Evolutionary conservation across 2,113 vertebrate species (phyloP).

Genomic region (Lamprologus sp.): DNA sequence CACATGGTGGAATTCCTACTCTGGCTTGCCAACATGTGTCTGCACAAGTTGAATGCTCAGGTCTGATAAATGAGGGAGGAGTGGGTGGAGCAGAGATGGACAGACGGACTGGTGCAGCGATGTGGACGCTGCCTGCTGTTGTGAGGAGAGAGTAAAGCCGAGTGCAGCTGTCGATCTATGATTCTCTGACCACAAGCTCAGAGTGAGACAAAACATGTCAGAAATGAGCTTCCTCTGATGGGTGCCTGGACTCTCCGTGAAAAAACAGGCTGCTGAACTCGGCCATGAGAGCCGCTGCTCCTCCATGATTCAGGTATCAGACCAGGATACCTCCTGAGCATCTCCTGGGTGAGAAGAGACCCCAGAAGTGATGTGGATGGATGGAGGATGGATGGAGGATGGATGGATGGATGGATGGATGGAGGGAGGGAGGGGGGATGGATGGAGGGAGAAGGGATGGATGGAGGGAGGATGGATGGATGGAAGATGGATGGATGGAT

Average conservation of each 20-base stretch:
- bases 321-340: neutral
- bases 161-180: neutral
- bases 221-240: neutral
- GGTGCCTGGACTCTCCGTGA: accelerated
- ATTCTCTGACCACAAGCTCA: neutral
- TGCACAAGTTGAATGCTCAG: neutral
- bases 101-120: neutral
- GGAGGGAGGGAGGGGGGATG: neutral
- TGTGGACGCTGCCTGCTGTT: neutral
- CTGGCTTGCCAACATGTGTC: neutral
- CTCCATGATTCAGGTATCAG: neutral
- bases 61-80: neutral
- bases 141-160: neutral
- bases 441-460: accelerated
- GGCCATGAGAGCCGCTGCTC: accelerated
- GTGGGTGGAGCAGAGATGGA: neutral
- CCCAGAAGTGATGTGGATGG: neutral
- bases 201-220: neutral
- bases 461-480: neutral
- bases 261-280: neutral
- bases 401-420: neutral
- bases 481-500: neutral
- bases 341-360: neutral
- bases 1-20: accelerated
- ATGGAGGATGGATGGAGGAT: neutral